phyloP scores from a whole-genome alignment of 2,797 vertebrate species.

The Micromesistius poutassou region DNA sequence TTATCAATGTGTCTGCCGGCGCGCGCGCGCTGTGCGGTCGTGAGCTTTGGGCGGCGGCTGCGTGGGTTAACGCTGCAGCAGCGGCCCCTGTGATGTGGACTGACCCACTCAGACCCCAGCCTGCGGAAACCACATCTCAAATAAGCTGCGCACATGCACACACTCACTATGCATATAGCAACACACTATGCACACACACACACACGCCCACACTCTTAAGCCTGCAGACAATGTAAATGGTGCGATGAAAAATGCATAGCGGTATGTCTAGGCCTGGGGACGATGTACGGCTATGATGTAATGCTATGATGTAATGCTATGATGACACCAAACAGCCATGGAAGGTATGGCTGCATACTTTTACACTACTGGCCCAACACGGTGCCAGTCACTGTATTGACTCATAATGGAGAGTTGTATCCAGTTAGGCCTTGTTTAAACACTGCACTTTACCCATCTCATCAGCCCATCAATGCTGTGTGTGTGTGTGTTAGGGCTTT shows the following conservation, averaged over 20 bases:
- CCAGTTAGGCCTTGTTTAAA: slow-evolving; percentile 53
- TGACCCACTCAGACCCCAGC: neutral
- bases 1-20: neutral
- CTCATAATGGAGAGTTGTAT: slow-evolving; percentile 33
- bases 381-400: slow-evolving; percentile 3
- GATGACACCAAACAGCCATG: neutral
- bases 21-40: neutral
- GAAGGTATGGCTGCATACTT: no score
- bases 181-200: no score
- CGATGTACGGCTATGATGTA: neutral
- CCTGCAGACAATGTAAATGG: no score
- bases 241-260: neutral
- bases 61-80: neutral
- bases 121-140: neutral
- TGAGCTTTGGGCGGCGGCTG: neutral
- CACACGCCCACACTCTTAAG: no score
- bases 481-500: slow-evolving; percentile 12
- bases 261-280: neutral
- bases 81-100: neutral
- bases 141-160: no score
- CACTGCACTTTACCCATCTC: slow-evolving; percentile 34
- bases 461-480: slow-evolving; percentile 6
- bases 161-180: no score
- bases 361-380: neutral
- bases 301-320: neutral